Evolutionary conservation across 2,888 invertebrate genomes (phyloP), one percentile per base, ranked within the genome.

Genomic region (Polia nebulosa): DNA sequence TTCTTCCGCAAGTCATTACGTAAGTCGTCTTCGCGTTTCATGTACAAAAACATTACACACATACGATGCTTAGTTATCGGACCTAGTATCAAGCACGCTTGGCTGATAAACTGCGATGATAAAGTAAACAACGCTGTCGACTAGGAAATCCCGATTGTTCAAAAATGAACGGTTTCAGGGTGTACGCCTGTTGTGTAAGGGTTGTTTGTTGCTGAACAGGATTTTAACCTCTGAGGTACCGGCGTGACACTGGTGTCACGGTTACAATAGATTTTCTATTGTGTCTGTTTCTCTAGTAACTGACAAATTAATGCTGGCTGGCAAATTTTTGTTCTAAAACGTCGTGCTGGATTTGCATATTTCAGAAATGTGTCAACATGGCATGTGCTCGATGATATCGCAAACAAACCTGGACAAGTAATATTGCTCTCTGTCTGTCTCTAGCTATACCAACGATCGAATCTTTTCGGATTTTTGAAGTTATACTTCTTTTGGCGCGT

Each of bases 11-110:
- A 70, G n/a, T 57, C 32, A 47, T 76, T 76, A 77, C 63, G 60
- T 77, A 72, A 77, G 25, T 9, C 32, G 17, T 76, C 72, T 67
- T 63, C 47, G 32, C 44, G 72, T 77, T 68, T 41, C 56, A 67
- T 67, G 66, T 67, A 67, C 47, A 60, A 76, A 60, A 67, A 77
- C 59, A 77, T 77, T 67, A 76, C 62, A 60, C 32, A 53, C 60
- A 52, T 32, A 71, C 76, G 20, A 15, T 62, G 51, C 58, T 59
- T 61, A 57, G 76, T 73, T 80, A 74, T 72, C 59, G 65, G 52
- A 56, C 75, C 44, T 76, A 62, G 72, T 73, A 80, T 82, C 80
- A 58, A 70, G 47, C 84, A 76, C 82, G 83, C 79, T 66, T 77
- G 51, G 60, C 68, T 55, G 81, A 80, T 85, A 68, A 69, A 65